Evolutionary conservation across 2,113 vertebrate species (phyloP), one percentile per base, ranked within the genome.

Genomic region (Colius striatus): DNA sequence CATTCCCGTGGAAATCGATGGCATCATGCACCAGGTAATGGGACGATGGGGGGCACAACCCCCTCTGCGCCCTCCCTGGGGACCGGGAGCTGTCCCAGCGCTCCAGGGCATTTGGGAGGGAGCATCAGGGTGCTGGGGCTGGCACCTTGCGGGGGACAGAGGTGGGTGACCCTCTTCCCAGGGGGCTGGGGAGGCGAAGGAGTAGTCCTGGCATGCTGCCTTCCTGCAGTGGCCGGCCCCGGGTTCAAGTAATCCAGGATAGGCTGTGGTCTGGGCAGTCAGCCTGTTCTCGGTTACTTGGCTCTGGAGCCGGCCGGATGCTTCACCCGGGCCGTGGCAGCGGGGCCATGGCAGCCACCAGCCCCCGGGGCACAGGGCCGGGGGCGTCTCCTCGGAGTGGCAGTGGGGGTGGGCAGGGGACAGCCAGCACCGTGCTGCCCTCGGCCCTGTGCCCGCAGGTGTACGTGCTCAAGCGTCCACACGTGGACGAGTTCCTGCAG

Each of bases 181-280:
- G 38, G 5, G 9, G 34, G 16, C 14, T 54, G 47, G 47, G 81
- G 32, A 27, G 26, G 29, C 8, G 48, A 53, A 13, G 30, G 21
- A 20, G 1, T 45, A 1, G 18, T 58, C 32, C 23, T 38, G 58
- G 47, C 6, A 1, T 5, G 2, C 17, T 47, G 41, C 51, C 34
- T 47, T 43, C 41, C 58, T 92, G 27, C 48, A 66, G 87, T 66
- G 98, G 98, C 98, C 89, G 98, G 98, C 84, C 98, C 99, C 98
- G 87, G 98, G 95, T 99, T 99, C 99, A 99, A 99, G 99, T 99
- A 99, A 99, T 99, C 99, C 99, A 99, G 99, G 99, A 99, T 99
- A 99, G 99, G 99, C 98, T 99, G 99, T 98, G 98, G 93, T 97
- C 97, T 98, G 97, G 96, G 94, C 97, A 97, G 96, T 98, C 98